Base-by-base conservation (phyloP, 2,797 vertebrate genomes). In the Protonibea diacanthus region DNA sequence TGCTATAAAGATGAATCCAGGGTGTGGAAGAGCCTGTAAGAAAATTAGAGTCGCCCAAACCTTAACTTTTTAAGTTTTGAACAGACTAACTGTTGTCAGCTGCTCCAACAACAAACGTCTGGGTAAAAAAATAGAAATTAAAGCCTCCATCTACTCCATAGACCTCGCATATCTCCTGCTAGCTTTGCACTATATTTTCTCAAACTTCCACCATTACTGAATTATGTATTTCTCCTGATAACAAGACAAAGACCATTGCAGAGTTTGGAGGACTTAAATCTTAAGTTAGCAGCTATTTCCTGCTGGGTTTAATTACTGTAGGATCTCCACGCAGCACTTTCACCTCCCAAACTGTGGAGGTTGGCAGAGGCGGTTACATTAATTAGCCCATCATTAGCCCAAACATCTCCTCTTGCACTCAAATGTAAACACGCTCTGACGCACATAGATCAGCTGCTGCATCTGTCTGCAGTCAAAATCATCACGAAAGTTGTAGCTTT, bases 241-340 rank as follows among this genome's bases (percentile, higher is more conserved):
- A 38, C 7, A 52, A 11, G 18, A 20, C 33, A 38, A 38, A 38
- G 33, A 38, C 8, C 51, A 49, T n/a, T 10, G 7, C 48, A 20
- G 15, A 42, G 42, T 25, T 48, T 25, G 53, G 27, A 38, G 20
- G 52, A 9, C 27, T 59, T 42, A 51, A 66, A 59, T 42, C 29
- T 12, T 8, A 61, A 13, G 20, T 49, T 14, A 25, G 42, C 27
- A 33, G 51, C 12, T 49, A 38, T 18, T 56, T 40, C 59, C 66
- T 56, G 59, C 53, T 45, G 25, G 48, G 20, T 33, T 53, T n/a
- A 52, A n/a, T 78, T 42, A 67, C 12, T 63, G 25, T 33, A 17
- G 18, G 15, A 38, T 18, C 25, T 64, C 55, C 20, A n/a, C 23
- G 51, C 29, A 27, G 15, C 47, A 58, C 29, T 57, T 29, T 52